phyloP scores from a whole-genome alignment of 2,797 vertebrate species.

The Bucorvus abyssinicus region DNA sequence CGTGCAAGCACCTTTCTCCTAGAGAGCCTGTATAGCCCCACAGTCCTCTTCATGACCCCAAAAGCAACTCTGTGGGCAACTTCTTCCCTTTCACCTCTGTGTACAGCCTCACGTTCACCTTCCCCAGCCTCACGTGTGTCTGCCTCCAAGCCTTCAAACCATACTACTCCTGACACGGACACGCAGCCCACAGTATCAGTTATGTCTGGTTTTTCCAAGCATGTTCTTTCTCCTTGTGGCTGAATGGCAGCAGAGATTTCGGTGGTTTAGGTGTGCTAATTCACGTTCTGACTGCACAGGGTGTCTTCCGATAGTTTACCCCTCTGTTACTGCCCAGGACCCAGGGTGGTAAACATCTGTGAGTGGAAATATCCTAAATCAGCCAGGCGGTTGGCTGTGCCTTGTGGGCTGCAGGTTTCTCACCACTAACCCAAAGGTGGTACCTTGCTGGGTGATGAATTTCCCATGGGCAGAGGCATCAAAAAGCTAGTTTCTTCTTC shows the following conservation, averaged over 20 bases:
- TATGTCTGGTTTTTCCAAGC: not conserved
- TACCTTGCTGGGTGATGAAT: not conserved
- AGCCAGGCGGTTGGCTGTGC: fast-evolving
- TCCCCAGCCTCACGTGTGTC: not conserved
- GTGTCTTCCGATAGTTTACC: not conserved
- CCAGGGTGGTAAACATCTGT: not conserved
- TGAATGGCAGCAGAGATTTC: not conserved
- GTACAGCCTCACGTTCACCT: not conserved
- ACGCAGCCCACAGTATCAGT: not conserved
- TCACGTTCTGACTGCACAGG: not conserved
- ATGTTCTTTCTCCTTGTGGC: not conserved
- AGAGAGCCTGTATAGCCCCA: not conserved
- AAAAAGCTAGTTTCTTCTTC: not conserved
- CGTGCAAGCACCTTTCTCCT: not conserved
- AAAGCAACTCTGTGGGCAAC: not conserved
- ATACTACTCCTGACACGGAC: fast-evolving
- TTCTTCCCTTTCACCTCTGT: not conserved
- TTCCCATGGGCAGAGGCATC: not conserved
- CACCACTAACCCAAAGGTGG: not conserved
- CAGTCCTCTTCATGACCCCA: not conserved
- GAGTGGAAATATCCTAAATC: not conserved
- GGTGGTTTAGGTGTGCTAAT: not conserved
- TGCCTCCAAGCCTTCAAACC: not conserved
- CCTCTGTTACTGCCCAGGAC: not conserved
- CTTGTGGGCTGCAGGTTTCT: not conserved